Conservation (phyloP, 1,140 invertebrate species). For the Drosophila repleta region DNA sequence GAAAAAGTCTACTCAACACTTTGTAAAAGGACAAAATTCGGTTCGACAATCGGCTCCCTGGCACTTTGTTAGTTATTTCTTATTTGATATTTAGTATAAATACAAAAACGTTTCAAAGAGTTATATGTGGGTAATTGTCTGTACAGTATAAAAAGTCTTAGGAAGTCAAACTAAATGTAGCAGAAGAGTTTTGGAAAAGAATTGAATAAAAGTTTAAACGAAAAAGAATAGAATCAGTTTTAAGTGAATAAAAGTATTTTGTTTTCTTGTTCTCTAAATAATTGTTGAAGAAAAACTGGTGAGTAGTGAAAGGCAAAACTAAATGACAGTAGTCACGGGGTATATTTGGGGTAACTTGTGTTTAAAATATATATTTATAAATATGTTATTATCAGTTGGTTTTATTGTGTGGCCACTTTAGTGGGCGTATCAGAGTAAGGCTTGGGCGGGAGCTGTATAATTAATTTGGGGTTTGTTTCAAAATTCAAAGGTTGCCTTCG, state of each 20-base stretch:
- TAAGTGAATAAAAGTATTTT: conserved; percentile 43
- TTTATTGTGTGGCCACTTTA: conserved; percentile 19
- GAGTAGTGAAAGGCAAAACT: conserved; percentile 30
- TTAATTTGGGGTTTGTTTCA: not conserved
- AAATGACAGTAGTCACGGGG: conserved; percentile 31
- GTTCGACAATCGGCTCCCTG: not conserved
- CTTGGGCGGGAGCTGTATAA: conserved; percentile 4
- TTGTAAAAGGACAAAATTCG: conserved; percentile 66
- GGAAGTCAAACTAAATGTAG: conserved; percentile 53
- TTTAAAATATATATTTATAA: conserved; percentile 30
- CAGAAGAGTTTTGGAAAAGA: conserved; percentile 54
- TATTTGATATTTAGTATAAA: conserved; percentile 47
- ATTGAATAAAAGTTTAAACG: conserved; percentile 42
- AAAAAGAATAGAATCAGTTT: conserved; percentile 38
- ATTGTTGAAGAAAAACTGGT: conserved; percentile 30
- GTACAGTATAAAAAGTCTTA: conserved; percentile 53
- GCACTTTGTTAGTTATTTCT: not conserved
- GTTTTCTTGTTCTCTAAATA: conserved; percentile 43
- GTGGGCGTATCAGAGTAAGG: conserved; percentile 5
- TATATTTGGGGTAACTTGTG: conserved; percentile 27
- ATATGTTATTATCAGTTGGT: conserved; percentile 11
- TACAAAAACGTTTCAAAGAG: conserved; percentile 72
- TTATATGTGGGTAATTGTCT: conserved; percentile 36
- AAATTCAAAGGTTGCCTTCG: conserved; percentile 20
- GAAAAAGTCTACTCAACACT: not conserved